Conservation (phyloP, 2,888 invertebrate genomes). For the Hemithea aestivaria region DNA sequence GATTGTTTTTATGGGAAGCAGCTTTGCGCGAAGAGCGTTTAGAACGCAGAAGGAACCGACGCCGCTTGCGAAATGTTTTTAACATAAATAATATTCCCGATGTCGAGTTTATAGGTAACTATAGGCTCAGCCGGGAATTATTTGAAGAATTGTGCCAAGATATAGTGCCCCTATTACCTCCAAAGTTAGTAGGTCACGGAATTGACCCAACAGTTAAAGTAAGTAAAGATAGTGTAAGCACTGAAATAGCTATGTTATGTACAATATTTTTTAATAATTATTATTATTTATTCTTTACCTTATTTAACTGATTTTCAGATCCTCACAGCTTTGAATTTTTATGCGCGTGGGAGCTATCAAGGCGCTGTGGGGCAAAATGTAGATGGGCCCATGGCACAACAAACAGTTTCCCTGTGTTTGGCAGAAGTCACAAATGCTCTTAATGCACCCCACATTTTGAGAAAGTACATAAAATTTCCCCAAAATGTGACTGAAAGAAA, state of each 20-base stretch:
- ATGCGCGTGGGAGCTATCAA: conserved; percentile 20
- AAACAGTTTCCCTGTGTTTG: conserved; percentile 16
- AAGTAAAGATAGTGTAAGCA: background rate
- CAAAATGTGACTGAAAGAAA: too few species aligned
- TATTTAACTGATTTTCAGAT: conserved; percentile 13
- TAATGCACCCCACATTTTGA: conserved; percentile 11
- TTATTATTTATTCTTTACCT: background rate
- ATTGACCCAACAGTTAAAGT: conserved; percentile 1
- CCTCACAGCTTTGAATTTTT: conserved; percentile 15
- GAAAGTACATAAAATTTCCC: conserved; percentile 19
- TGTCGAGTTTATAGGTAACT: background rate
- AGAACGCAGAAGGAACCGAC: conserved; percentile 32
- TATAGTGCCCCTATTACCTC: too few species aligned
- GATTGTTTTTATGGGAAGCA: background rate
- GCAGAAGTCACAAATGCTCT: conserved; percentile 15
- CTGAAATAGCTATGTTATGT: too few species aligned
- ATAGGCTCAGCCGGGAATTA: background rate
- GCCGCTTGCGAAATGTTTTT: conserved; percentile 1
- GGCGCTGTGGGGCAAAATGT: conserved; percentile 17
- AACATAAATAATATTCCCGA: background rate
- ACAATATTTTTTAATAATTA: background rate
- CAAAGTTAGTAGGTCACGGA: too few species aligned
- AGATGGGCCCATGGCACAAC: conserved; percentile 22
- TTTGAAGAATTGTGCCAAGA: background rate
- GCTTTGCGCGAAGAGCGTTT: conserved; percentile 18